Percentiles rank a stretch among this genome's conserved stretches.
phyloP scores from a whole-genome alignment of 2,888 invertebrate genomes.

The Lacanobia wlatinum region DNA sequence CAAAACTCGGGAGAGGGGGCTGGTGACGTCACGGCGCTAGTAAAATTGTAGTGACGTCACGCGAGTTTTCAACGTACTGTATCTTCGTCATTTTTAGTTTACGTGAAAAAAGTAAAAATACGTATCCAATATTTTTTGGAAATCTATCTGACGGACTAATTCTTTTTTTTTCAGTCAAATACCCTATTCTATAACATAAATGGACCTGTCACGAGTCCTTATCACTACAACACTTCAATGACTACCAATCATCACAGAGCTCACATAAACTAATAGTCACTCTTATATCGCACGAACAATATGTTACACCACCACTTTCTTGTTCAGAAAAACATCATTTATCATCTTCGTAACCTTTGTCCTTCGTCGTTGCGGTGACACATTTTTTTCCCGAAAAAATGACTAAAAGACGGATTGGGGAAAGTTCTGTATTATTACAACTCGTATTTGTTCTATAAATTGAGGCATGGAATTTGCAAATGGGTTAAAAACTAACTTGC shows the following conservation, averaged over 20 bases:
- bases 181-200: conserved; percentile 10
- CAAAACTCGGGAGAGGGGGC: too few species aligned
- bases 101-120: too few species aligned
- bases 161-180: too few species aligned
- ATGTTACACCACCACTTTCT: background rate
- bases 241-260: background rate
- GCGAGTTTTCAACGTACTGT: too few species aligned
- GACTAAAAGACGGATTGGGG: background rate
- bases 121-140: too few species aligned
- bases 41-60: too few species aligned
- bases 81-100: too few species aligned
- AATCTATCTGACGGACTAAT: too few species aligned
- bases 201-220: background rate
- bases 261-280: conserved; percentile 8
- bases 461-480: too few species aligned
- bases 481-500: too few species aligned
- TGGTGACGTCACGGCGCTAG: too few species aligned
- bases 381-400: conserved; percentile 11
- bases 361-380: conserved; percentile 46
- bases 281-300: conserved; percentile 33
- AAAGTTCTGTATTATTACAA: background rate
- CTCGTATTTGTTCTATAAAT: background rate
- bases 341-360: conserved; percentile 35
- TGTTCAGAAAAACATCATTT: conserved; percentile 37
- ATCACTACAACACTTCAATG: conserved; percentile 19